Evolutionary conservation across 2,797 vertebrate genomes (phyloP), one percentile per base, ranked within the genome.

Genomic region (Sebastes variabilis): DNA sequence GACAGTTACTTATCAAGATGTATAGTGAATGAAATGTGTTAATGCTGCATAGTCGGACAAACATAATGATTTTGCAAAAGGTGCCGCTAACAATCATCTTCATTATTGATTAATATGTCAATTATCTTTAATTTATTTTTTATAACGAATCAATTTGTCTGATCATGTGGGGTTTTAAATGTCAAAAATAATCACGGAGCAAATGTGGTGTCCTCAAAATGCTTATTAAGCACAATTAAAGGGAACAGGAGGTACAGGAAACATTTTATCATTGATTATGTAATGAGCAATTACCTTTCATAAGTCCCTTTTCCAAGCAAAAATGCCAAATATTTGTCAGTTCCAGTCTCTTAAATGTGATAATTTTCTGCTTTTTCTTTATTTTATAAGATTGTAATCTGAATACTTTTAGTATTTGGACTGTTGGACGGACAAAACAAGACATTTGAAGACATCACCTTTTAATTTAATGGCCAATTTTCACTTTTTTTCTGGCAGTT

Each of bases 161-260:
- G 65, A 72, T 79, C 20, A 60, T 69, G 61, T 10, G 0, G 34
- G 62, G 38, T 52, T 72, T 82, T 42, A 83, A 85, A 81, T 85
- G 77, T 81, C 77, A 79, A 1, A 64, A 67, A 29, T 70, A 38
- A 66, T 22, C 29, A 24, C 8, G 2, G 60, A 46, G 61, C 27
- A 2, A 46, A 32, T 10, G 16, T 12, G 13, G 9, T 49, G 55
- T 68, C 61, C 25, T 71, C 10, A n/a, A 25, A 24, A 20, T 56
- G n/a, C 12, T 27, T 20, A 7, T 66, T 36, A 12, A 36, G 18
- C 27, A 20, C 6, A 36, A 30, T 27, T 22, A 18, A 59, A 12
- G 27, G 29, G 22, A 54, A n/a, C 2, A 8, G 18, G 25, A 29
- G 2, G 14, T 14, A 25, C 9, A 16, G 14, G 34, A 32, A 22